These are phyloP conservation scores for Leuciscus waleckii DNA, from an alignment of 2,797 vertebrate species.

Conservation along the genomic window DNA sequence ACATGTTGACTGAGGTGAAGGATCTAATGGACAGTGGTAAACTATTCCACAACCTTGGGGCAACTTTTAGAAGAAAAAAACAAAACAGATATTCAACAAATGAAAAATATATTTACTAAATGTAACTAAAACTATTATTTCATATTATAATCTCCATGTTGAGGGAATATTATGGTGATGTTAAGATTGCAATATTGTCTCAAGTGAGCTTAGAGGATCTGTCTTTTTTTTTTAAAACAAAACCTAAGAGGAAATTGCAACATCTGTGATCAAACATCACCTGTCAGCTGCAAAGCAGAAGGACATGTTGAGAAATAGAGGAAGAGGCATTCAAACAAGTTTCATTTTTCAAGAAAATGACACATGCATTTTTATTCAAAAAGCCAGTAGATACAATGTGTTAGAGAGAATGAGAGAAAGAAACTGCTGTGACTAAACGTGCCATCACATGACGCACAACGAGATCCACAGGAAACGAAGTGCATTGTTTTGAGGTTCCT, in stretches of 20 bases:
- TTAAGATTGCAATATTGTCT: constrained; percentile 12
- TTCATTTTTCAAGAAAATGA: constrained; percentile 38
- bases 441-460: constrained; percentile 74
- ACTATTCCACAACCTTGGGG: background rate
- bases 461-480: constrained; percentile 75
- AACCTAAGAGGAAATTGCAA: constrained; percentile 25
- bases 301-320: constrained; percentile 7
- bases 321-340: constrained; percentile 22
- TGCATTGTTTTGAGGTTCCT: constrained; percentile 72
- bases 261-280: constrained; percentile 22
- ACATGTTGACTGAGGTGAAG: background rate
- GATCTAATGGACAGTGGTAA: background rate
- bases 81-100: background rate
- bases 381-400: background rate
- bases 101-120: background rate
- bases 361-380: constrained; percentile 21
- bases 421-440: constrained; percentile 38
- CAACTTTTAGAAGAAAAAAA: background rate
- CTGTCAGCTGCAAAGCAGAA: constrained; percentile 30
- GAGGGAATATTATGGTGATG: background rate
- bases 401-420: background rate
- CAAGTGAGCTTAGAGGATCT: background rate
- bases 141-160: background rate
- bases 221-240: background rate
- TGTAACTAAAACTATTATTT: background rate